phyloP scores from a whole-genome alignment of 2,797 vertebrate genomes.

The Malacoraja senta region DNA sequence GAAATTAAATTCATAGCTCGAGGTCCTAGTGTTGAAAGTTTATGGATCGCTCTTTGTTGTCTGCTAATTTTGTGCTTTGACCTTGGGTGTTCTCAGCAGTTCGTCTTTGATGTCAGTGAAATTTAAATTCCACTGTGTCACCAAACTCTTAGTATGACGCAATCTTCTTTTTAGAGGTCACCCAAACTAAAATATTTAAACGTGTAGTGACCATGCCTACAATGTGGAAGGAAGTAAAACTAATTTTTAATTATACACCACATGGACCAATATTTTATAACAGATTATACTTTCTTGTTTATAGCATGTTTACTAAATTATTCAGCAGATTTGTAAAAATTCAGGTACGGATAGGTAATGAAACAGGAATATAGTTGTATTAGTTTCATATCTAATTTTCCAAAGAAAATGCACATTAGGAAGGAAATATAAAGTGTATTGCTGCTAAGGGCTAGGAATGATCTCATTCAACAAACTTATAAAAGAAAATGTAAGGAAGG shows the following conservation, averaged over 20 bases:
- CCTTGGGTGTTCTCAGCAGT: constrained; percentile 34
- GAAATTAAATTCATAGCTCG: constrained; percentile 20
- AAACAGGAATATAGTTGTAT: background rate
- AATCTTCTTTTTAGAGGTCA: constrained; percentile 17
- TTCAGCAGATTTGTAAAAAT: background rate
- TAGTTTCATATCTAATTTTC: background rate
- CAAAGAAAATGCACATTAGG: background rate
- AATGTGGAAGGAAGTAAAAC: background rate
- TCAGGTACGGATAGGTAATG: background rate
- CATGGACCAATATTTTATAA: constrained; percentile 6
- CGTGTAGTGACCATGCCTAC: background rate
- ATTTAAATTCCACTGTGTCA: constrained; percentile 35
- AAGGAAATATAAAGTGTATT: background rate
- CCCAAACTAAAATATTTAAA: constrained; percentile 15
- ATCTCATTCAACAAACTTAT: background rate
- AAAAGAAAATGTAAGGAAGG: background rate
- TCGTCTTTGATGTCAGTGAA: constrained; percentile 32
- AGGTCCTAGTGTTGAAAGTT: constrained; percentile 4
- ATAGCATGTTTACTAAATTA: background rate
- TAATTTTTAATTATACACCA: background rate
- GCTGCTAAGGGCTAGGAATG: background rate
- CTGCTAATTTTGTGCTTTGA: constrained; percentile 25
- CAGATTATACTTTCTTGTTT: background rate
- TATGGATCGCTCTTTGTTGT: constrained; percentile 16
- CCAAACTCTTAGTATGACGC: constrained; percentile 17